These are phyloP conservation scores for Alligator sinensis DNA, from an alignment of 2,113 vertebrate genomes.

Conservation along the genomic window DNA sequence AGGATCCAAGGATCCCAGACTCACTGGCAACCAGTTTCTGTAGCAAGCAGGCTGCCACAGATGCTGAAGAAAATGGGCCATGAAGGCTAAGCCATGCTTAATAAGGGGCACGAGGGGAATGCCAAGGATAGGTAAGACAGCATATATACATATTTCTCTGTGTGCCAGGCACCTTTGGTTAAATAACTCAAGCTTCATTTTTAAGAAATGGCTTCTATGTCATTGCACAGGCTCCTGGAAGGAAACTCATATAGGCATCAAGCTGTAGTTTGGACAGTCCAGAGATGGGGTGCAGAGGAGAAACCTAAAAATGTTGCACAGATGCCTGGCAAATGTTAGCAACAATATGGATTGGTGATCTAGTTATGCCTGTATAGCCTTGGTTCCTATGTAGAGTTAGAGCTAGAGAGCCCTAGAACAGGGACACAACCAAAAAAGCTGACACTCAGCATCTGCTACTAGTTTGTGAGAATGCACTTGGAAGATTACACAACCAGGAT, in stretches of 20 bases:
- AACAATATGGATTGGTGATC: background rate
- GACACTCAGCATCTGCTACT: too few species aligned
- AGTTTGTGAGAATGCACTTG: too few species aligned
- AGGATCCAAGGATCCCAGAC: background rate
- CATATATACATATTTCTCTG: background rate
- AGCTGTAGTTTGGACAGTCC: too few species aligned
- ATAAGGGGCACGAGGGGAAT: background rate
- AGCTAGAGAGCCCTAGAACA: too few species aligned
- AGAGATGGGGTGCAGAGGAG: too few species aligned
- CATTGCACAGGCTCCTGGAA: background rate
- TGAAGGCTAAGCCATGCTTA: background rate
- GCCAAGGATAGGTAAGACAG: background rate
- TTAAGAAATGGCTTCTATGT: background rate
- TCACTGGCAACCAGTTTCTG: background rate
- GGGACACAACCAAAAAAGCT: too few species aligned
- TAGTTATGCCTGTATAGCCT: too few species aligned
- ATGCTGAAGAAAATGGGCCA: background rate
- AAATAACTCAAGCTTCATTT: background rate
- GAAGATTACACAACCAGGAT: too few species aligned
- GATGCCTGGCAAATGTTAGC: background rate
- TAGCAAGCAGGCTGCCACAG: background rate
- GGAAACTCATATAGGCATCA: background rate
- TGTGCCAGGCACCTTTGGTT: background rate
- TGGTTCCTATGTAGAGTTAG: too few species aligned
- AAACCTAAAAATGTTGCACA: too few species aligned